These are phyloP conservation scores for Dermochelys coriacea DNA, from an alignment of 2,797 vertebrate species.

Conservation along the genomic window DNA sequence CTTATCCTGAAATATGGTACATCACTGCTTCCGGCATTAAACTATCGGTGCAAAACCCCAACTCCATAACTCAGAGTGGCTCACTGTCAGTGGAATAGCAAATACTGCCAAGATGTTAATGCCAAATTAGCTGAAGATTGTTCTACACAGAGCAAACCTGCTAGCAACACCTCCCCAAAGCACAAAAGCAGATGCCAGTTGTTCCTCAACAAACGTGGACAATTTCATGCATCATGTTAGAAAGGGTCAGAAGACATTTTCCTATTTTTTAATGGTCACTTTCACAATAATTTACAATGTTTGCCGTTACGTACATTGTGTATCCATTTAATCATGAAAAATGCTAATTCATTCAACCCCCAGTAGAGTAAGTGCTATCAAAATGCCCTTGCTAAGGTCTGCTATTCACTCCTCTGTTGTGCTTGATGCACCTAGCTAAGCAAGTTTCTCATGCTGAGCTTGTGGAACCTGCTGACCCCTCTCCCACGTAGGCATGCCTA, in stretches of 20 bases:
- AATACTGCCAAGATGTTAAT: not conserved
- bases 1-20: not conserved
- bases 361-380: not conserved
- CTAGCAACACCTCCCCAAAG: accelerated
- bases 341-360: not conserved
- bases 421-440: not conserved
- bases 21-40: accelerated
- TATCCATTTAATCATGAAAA: conserved; percentile 8
- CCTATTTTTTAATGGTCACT: conserved; percentile 67
- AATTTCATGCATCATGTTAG: not conserved
- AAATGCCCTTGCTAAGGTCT: conserved; percentile 23
- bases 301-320: not conserved
- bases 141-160: not conserved
- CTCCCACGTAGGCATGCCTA: not conserved
- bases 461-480: not conserved
- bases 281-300: conserved; percentile 58
- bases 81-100: not conserved
- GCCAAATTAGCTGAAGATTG: not conserved
- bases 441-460: not conserved
- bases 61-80: not conserved
- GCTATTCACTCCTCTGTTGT: not conserved
- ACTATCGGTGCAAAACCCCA: not conserved
- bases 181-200: not conserved
- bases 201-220: not conserved
- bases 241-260: conserved; percentile 17